Base-by-base conservation (phyloP, 2,888 invertebrate species). In the Nebria salina region DNA sequence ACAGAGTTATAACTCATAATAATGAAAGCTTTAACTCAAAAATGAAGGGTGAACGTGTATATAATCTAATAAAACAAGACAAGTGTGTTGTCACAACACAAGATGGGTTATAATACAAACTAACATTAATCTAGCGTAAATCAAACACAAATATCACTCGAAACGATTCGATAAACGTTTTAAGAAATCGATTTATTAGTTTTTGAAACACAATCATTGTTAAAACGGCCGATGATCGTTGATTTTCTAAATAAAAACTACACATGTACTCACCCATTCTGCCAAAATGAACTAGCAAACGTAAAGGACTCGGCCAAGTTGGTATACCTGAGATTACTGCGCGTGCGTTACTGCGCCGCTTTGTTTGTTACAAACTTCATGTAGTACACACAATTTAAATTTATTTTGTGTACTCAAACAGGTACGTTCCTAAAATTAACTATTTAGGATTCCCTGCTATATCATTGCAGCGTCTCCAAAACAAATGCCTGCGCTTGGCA, bases 201-300 rank as follows among this genome's bases (percentile, higher is more conserved):
- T 75, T 82, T 83, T 77, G 78, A 79, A 64, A 72, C 54, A 72
- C 76, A 80, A 83, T 75, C 65, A 68, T 26, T 70, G 65, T 65
- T 72, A 78, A 74, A 76, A 72, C 73, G 11, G 26, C 70, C 68
- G 88, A 88, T 88, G 87, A 85, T 84, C 83, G 34, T 75, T 83
- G 88, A 88, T 89, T 87, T 82, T 81, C 64, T n/a, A 20, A 72
- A 83, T 84, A 84, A 83, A 83, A 87, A 85, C 84, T 85, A 82
- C 82, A 83, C 84, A 84, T 85, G 86, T 85, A 91, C 93, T 92
- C 91, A 93, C 93, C 93, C 93, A 93, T 93, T 90, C 92, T 92
- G 88, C 89, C 90, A 91, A 91, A 83, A 83, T 91, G 91, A 91
- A 91, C 90, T 88, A 88, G 91, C 90, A 91, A 92, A 86, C 86